Percentiles rank a stretch among this genome's conserved stretches.
phyloP scores from a whole-genome alignment of 53 echinoderm and acorn worm species.

The Mesocentrotus franciscanus region DNA sequence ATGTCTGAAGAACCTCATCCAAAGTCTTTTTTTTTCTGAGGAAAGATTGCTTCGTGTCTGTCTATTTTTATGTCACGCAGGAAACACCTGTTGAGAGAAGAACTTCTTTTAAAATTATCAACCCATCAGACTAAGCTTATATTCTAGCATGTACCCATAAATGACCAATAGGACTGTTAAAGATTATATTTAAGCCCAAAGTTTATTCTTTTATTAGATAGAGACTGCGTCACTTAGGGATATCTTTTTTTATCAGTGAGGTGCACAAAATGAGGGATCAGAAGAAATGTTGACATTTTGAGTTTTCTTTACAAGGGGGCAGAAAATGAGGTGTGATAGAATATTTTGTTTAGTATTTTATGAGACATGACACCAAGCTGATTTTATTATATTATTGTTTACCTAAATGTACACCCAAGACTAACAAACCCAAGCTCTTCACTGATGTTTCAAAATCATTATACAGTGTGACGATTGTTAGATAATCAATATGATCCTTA shows the following conservation, averaged over 20 bases:
- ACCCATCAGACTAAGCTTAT: conserved; percentile 25
- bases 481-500: background rate
- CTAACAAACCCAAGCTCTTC: background rate
- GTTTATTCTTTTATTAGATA: conserved; percentile 23
- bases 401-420: background rate
- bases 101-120: conserved; percentile 28
- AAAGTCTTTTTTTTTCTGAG: conserved; percentile 27
- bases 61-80: conserved; percentile 52
- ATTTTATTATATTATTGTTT: background rate
- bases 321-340: background rate
- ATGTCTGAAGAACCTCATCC: conserved; percentile 9
- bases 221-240: background rate
- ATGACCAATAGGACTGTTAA: background rate
- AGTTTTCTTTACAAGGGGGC: background rate
- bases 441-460: background rate
- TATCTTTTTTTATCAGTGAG: conserved; percentile 12
- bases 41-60: conserved; percentile 44
- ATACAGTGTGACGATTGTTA: background rate
- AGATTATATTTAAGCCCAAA: conserved; percentile 5
- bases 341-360: background rate
- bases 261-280: background rate
- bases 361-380: background rate
- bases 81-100: conserved; percentile 58
- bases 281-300: conserved; percentile 18
- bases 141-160: background rate